Evolutionary conservation across 2,797 vertebrate species (phyloP), one percentile per base, ranked within the genome.

Genomic region (Hephaestus fuliginosus): DNA sequence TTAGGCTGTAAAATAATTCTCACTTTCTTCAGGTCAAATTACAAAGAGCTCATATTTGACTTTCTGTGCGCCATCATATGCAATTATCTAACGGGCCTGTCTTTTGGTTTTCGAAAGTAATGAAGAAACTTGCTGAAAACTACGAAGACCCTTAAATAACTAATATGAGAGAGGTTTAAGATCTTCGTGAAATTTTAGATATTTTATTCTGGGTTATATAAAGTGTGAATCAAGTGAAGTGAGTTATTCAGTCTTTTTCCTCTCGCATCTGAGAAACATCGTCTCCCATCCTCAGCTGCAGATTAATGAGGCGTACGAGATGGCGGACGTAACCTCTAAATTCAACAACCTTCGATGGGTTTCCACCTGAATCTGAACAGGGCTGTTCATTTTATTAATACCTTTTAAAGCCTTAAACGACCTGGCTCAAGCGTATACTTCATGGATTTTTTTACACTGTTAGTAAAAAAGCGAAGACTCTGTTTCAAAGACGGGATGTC

Each of bases 111-210:
- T 3, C 12, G 14, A 57, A 60, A 56, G 70, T 46, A 30, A 67
- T 63, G 48, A 17, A 36, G 44, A 75, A 55, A 81, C 46, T 77
- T 71, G 20, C 22, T 44, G 39, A 75, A 72, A 55, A 70, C 17
- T 43, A 13, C 28, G 20, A 46, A 55, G 10, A 28, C 22, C 39
- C 33, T 33, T 33, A 33, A 33, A 64, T 30, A 78, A 60, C 65
- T 62, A n/a, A 71, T 76, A 73, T 73, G 61, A 77, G 70, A 73
- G 56, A 52, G 48, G 7, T 70, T 78, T 55, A 72, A 73, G 60
- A 70, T 70, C 39, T 64, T 43, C 63, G 58, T 10, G 41, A 64
- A 30, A 25, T 46, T 51, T 55, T 36, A n/a, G n/a, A 86, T 76
- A 61, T 74, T 79, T 60, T 70, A 73, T 80, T 70, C 69, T 41